Evolutionary conservation across 2,888 invertebrate species (phyloP).

Genomic region (Hirtodrosophila histrioides): DNA sequence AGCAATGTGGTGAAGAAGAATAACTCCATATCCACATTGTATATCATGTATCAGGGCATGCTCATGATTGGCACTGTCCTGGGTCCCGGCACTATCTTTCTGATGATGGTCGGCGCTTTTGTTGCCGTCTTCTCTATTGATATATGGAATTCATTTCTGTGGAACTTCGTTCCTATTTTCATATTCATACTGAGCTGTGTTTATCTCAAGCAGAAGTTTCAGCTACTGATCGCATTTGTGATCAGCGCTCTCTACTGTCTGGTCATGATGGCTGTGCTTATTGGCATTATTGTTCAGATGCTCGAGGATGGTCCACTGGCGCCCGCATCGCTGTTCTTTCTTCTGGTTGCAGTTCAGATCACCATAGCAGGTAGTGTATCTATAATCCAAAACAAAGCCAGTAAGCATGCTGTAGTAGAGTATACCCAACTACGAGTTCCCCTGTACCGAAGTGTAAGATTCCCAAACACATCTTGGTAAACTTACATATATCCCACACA

Average conservation of each 20-base stretch:
- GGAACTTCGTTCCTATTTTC: conserved; percentile 89
- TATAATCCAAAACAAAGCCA: not conserved
- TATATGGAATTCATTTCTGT: conserved; percentile 88
- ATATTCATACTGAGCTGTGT: conserved; percentile 88
- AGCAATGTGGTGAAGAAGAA: conserved; percentile 92
- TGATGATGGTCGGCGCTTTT: conserved; percentile 92
- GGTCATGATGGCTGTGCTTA: conserved; percentile 94
- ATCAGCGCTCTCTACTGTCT: conserved; percentile 92
- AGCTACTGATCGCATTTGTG: conserved; percentile 90
- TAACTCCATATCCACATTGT: conserved; percentile 93
- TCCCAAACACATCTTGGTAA: too few species aligned
- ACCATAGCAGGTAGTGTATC: conserved; percentile 86
- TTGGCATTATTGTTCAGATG: conserved; percentile 92
- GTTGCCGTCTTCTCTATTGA: conserved; percentile 89
- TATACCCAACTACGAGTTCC: too few species aligned
- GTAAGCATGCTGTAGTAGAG: too few species aligned
- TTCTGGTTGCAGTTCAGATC: conserved; percentile 89
- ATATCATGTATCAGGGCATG: conserved; percentile 90
- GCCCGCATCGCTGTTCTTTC: conserved; percentile 93
- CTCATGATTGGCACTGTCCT: conserved; percentile 90
- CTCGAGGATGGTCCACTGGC: conserved; percentile 91
- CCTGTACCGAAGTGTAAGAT: too few species aligned
- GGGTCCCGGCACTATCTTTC: conserved; percentile 90
- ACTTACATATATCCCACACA: too few species aligned
- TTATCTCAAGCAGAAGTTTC: conserved; percentile 86